Evolutionary conservation across 2,797 vertebrate species (phyloP).

Genomic region (Phrynocephalus forsythii): DNA sequence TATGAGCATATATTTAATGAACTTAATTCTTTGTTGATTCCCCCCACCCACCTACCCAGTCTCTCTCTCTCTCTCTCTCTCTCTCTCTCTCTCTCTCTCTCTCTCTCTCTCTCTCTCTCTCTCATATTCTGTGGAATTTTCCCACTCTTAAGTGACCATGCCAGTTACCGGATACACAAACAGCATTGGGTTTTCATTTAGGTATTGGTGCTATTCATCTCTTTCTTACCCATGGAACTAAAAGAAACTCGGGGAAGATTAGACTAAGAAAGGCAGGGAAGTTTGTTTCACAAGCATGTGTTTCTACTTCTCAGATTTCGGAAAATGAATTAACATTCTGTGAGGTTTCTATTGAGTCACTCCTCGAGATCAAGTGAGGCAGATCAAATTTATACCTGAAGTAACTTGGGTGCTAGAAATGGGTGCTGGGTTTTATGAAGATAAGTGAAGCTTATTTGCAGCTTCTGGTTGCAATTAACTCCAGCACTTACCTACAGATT

Average conservation of each 20-base stretch:
- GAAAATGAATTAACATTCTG: neutral
- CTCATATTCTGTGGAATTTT: neutral
- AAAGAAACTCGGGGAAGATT: neutral
- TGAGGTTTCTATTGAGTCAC: neutral
- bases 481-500: neutral
- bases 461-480: neutral
- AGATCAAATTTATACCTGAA: neutral
- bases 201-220: neutral
- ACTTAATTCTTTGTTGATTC: neutral
- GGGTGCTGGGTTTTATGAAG: neutral
- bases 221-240: neutral
- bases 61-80: no score
- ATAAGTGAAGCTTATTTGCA: neutral
- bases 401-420: neutral
- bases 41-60: no score
- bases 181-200: neutral
- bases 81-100: no score
- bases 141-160: neutral
- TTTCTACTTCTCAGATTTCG: neutral
- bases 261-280: neutral
- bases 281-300: neutral
- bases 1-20: neutral
- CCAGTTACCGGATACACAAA: neutral
- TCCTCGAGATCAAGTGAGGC: neutral
- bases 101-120: no score